Percentiles rank a stretch among this genome's conserved stretches.
Evolutionary conservation across 2,888 invertebrate genomes (phyloP).

Genomic region (Eudemis profundana): DNA sequence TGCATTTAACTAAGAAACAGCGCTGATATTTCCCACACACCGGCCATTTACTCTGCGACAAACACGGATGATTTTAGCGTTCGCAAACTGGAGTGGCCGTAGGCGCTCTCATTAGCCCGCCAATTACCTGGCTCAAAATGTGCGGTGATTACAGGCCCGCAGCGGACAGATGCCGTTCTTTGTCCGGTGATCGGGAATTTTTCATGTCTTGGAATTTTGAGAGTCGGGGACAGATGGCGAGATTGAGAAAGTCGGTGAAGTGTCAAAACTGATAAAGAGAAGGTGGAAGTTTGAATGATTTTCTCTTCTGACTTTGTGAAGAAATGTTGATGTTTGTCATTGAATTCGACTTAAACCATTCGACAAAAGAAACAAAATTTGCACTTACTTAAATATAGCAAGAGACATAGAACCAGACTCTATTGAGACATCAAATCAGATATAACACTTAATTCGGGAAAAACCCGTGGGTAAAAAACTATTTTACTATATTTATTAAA

Average conservation of each 20-base stretch:
- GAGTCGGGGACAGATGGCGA: constrained; percentile 46
- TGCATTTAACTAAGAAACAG: neutral
- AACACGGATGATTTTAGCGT: constrained; percentile 63
- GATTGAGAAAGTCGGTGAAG: constrained; percentile 3
- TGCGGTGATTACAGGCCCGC: constrained; percentile 77
- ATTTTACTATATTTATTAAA: neutral
- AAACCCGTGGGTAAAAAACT: too few relatives aligned
- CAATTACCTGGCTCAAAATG: constrained; percentile 81
- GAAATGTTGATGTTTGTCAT: too few relatives aligned
- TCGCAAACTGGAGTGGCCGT: constrained; percentile 80
- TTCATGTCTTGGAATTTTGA: constrained; percentile 62
- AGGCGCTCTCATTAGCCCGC: constrained; percentile 77
- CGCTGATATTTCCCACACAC: constrained; percentile 34
- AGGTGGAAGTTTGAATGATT: too few relatives aligned
- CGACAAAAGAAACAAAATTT: too few relatives aligned
- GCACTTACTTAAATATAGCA: too few relatives aligned
- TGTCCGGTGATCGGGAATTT: constrained; percentile 61
- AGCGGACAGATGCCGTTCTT: constrained; percentile 75
- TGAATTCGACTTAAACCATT: too few relatives aligned
- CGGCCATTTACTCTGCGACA: constrained; percentile 34
- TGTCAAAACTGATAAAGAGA: constrained; percentile 5
- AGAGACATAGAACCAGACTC: too few relatives aligned
- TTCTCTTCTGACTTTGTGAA: too few relatives aligned
- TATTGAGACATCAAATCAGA: too few relatives aligned
- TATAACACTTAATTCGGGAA: too few relatives aligned